Conservation (phyloP, 1,140 invertebrate genomes). For the Stenopsyche tienmushanensis region DNA sequence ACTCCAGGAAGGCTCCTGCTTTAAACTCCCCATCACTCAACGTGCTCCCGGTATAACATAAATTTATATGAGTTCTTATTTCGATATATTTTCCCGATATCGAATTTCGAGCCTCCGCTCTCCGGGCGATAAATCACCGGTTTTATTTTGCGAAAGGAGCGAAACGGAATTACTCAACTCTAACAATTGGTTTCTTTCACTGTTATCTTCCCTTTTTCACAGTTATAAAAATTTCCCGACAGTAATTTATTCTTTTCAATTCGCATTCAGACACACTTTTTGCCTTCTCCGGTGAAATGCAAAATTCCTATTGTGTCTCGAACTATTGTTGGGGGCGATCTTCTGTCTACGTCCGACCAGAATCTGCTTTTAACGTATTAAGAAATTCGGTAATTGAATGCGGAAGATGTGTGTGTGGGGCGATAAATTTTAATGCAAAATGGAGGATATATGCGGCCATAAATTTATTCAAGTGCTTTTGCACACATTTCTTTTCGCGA, state of each 20-base stretch:
- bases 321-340: background rate
- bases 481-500: too few relatives aligned
- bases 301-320: conserved; percentile 20
- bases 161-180: conserved; percentile 29
- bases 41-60: too few relatives aligned
- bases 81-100: background rate
- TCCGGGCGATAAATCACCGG: conserved; percentile 17
- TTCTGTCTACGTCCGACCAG: conserved; percentile 4
- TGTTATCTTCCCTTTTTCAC: conserved; percentile 18
- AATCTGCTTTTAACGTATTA: background rate
- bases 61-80: too few relatives aligned
- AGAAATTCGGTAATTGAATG: too few relatives aligned
- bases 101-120: background rate
- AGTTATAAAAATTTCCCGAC: conserved; percentile 31
- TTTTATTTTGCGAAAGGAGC: conserved; percentile 27
- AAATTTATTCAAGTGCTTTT: too few relatives aligned
- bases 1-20: too few relatives aligned
- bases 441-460: too few relatives aligned
- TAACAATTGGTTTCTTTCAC: conserved; percentile 31
- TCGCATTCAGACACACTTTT: conserved; percentile 21
- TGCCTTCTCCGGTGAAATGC: conserved; percentile 16
- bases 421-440: too few relatives aligned
- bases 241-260: conserved; percentile 33
- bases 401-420: too few relatives aligned
- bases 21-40: too few relatives aligned